Evolutionary conservation across 2,797 vertebrate species (phyloP), one percentile per base, ranked within the genome.

Genomic region (Tadarida brasiliensis): DNA sequence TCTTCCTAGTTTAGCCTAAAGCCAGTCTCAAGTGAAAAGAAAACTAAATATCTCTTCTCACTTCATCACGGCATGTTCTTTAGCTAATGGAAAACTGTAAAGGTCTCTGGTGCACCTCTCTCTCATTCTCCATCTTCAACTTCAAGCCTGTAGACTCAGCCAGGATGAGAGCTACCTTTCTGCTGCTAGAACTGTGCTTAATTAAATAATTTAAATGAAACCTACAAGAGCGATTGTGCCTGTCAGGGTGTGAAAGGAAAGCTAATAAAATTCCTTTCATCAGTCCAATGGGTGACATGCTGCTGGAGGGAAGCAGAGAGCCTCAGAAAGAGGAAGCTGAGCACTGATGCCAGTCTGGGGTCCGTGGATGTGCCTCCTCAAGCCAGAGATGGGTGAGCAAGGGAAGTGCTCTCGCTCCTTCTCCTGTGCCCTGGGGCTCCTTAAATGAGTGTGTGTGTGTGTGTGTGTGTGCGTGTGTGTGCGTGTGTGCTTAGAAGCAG

Each of bases 141-240:
- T 94, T 94, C 71, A 81, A 77, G 28, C 61, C 95, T 92, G 89
- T 81, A 81, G 94, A 97, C 68, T 59, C 7, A 0, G 65, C 78
- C 95, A 94, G 95, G 70, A 96, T 51, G 2, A 7, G 54, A 10
- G 56, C 92, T 97, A 97, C 98, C 96, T 98, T 96, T 96, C 96
- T 97, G 94, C 96, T 96, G 74, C 95, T 98, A 96, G 91, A 98
- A 97, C 90, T 97, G 94, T 84, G 94, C 90, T 96, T 98, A 98
- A 98, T 98, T 98, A 98, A 98, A 98, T 96, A 97, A 96, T 98
- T 98, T 98, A 98, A 99, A 98, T 98, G 98, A 98, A 98, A 98
- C 87, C 96, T 96, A 96, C 96, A 97, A 98, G 97, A 98, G 93
- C 97, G 97, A 98, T 98, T 98, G 98, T 67, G 54, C 95, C 96